A percentile compares a stretch with the other conserved stretches of the same genome.
These are phyloP conservation scores for Andrena bicolor DNA, from an alignment of 2,888 invertebrate species.

Conservation along the genomic window DNA sequence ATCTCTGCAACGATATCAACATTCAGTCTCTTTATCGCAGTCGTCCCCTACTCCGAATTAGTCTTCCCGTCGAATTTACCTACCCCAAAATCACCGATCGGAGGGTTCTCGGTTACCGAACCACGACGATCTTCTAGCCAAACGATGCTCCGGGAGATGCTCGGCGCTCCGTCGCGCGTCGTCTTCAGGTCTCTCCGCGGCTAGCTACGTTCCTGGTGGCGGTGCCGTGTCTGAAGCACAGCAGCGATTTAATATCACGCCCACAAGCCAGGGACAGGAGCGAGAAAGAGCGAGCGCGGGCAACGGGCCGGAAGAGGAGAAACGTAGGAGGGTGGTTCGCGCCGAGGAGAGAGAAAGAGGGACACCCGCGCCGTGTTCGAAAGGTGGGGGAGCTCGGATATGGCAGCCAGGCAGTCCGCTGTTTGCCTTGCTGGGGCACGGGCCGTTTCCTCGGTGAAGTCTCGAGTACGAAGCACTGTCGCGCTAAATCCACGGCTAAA, in stretches of 20 bases:
- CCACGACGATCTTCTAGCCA: neutral
- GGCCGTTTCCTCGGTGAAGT: slow-evolving; percentile 75
- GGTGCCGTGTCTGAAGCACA: slow-evolving; percentile 72
- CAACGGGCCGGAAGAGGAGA: slow-evolving; percentile 40
- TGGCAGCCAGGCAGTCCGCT: slow-evolving; percentile 84
- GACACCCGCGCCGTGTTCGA: slow-evolving; percentile 47
- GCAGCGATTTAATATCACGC: slow-evolving; percentile 84
- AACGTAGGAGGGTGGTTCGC: slow-evolving; percentile 38
- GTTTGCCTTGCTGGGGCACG: slow-evolving; percentile 84
- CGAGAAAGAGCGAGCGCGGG: slow-evolving; percentile 51
- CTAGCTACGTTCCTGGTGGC: slow-evolving; percentile 68
- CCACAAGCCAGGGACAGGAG: slow-evolving; percentile 73
- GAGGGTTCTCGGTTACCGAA: neutral
- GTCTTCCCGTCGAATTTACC: too few relatives aligned
- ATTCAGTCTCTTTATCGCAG: too few relatives aligned
- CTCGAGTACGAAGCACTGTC: slow-evolving; percentile 38
- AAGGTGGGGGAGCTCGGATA: slow-evolving; percentile 82
- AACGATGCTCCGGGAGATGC: neutral
- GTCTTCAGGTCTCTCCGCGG: slow-evolving; percentile 6
- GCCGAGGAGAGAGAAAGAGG: slow-evolving; percentile 54
- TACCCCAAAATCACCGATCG: neutral
- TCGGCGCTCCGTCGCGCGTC: neutral
- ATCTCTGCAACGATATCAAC: too few relatives aligned
- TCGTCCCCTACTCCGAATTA: too few relatives aligned
- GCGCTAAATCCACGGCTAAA: slow-evolving; percentile 13